Percentiles rank a stretch among this genome's conserved stretches.
Conservation (phyloP, 1,140 invertebrate species). For the Dendroctonus ponderosae region DNA sequence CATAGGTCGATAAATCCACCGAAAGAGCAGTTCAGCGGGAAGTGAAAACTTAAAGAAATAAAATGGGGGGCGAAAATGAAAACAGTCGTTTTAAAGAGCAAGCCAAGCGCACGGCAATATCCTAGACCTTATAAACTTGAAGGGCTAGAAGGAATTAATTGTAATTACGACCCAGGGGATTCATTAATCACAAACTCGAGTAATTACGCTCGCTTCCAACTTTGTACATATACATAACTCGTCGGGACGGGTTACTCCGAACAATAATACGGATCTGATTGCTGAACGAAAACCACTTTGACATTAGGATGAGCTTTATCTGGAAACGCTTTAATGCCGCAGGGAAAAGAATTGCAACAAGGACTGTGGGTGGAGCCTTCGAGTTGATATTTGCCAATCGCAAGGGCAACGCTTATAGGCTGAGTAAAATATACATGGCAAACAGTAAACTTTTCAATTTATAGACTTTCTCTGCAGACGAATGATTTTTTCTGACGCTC, state of each 20-base stretch:
- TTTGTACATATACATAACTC: slow-evolving; percentile 48
- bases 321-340: background rate
- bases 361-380: too few relatives aligned
- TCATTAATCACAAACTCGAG: slow-evolving; percentile 52
- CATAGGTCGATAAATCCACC: too few relatives aligned
- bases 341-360: too few relatives aligned
- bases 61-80: slow-evolving; percentile 12
- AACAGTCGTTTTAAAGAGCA: slow-evolving; percentile 12
- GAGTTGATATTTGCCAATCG: too few relatives aligned
- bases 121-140: slow-evolving; percentile 36
- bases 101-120: slow-evolving; percentile 24
- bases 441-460: too few relatives aligned
- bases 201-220: slow-evolving; percentile 49
- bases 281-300: slow-evolving; percentile 35
- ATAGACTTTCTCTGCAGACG: too few relatives aligned
- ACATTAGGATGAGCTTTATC: slow-evolving; percentile 16
- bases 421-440: too few relatives aligned
- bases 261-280: slow-evolving; percentile 45
- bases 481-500: too few relatives aligned
- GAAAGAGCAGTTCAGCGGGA: background rate
- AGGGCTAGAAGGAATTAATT: slow-evolving; percentile 46
- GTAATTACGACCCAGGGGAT: slow-evolving; percentile 51
- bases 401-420: too few relatives aligned
- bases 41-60: background rate
- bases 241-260: background rate